phyloP scores from a whole-genome alignment of 2,888 invertebrate genomes.

The Drosophila anomalipes region DNA sequence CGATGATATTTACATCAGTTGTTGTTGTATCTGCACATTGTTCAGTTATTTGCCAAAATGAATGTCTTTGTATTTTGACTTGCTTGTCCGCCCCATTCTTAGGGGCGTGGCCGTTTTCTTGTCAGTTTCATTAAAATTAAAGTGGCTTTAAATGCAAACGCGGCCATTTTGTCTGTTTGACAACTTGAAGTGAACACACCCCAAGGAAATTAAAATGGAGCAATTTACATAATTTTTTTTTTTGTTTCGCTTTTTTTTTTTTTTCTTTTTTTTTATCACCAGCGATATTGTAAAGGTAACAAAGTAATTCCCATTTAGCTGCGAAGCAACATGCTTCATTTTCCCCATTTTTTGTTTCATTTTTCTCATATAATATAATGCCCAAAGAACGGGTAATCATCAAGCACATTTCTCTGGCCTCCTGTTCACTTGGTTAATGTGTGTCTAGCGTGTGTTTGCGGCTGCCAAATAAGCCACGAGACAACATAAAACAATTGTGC shows the following conservation, averaged over 20 bases:
- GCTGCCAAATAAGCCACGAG: constrained; percentile 15
- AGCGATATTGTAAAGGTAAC: constrained; percentile 22
- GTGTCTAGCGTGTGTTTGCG: constrained; percentile 1
- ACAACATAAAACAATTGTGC: constrained; percentile 37
- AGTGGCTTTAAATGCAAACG: constrained; percentile 57
- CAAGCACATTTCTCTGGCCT: constrained; percentile 6
- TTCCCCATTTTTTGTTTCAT: background rate
- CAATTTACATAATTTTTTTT: constrained; percentile 58
- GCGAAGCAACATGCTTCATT: constrained; percentile 16
- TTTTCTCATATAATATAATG: constrained; percentile 25
- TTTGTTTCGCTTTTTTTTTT: constrained; percentile 6
- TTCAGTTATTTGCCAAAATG: constrained; percentile 25
- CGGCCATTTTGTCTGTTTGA: constrained; percentile 57
- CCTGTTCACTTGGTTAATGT: constrained; percentile 13
- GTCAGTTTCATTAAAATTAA: constrained; percentile 71
- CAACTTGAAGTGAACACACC: constrained; percentile 56
- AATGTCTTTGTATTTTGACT: constrained; percentile 8
- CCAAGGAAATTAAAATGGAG: constrained; percentile 75
- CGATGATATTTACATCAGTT: constrained; percentile 10
- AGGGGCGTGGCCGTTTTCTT: constrained; percentile 41
- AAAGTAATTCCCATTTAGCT: constrained; percentile 31
- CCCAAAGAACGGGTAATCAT: constrained; percentile 9
- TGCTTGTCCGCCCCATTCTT: constrained; percentile 21
- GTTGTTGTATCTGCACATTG: background rate
- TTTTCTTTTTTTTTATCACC: constrained; percentile 4